phyloP scores from a whole-genome alignment of 2,113 vertebrate genomes.

The Oreochromis spilurus region DNA sequence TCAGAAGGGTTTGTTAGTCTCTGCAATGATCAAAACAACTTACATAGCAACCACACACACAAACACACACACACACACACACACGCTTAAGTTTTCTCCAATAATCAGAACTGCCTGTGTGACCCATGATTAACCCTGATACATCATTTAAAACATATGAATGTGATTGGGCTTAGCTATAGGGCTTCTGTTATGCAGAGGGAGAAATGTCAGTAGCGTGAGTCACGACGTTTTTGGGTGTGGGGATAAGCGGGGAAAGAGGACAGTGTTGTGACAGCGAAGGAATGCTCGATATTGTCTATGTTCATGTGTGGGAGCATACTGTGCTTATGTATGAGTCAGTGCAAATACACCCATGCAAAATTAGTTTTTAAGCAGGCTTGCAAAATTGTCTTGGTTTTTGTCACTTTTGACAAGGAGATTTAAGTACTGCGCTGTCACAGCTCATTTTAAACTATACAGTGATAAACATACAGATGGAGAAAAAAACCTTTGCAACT shows the following conservation, averaged over 20 bases:
- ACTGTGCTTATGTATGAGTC: conserved; percentile 8
- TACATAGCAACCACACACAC: background rate
- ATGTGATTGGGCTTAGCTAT: background rate
- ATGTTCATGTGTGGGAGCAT: background rate
- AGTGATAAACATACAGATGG: background rate
- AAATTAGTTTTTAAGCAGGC: background rate
- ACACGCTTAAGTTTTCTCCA: background rate
- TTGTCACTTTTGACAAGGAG: background rate
- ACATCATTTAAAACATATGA: background rate
- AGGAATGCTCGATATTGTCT: conserved; percentile 9
- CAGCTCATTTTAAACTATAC: background rate
- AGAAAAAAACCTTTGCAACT: background rate
- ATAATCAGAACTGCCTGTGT: background rate
- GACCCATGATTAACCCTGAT: background rate
- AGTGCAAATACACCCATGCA: background rate
- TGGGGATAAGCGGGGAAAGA: background rate
- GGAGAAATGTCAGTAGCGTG: background rate
- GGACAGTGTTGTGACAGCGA: background rate
- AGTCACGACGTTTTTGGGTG: conserved; percentile 6
- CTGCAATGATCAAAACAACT: background rate
- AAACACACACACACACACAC: background rate
- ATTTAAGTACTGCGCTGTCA: background rate
- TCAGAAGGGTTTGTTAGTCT: background rate
- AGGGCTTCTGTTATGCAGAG: background rate
- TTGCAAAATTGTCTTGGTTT: background rate